phyloP scores from a whole-genome alignment of 2,888 invertebrate species.

The Morpho deidamia region DNA sequence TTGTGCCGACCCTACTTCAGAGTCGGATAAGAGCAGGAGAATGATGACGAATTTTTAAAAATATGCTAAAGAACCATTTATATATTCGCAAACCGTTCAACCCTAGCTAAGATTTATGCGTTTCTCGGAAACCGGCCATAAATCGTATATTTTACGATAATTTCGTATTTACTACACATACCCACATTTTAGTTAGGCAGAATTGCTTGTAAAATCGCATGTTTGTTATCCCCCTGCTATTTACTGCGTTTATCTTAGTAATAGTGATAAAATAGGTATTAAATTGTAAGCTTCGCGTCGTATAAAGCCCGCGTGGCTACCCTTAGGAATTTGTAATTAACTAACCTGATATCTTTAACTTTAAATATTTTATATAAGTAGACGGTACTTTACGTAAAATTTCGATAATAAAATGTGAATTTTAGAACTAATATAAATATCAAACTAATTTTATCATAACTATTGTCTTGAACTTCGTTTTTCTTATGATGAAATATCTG shows the following conservation, averaged over 20 bases:
- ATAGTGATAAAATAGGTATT: slow-evolving; percentile 1
- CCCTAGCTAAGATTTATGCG: slow-evolving; percentile 25
- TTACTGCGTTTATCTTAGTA: not conserved
- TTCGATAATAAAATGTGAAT: too few species aligned
- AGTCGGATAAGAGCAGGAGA: too few species aligned
- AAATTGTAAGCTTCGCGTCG: not conserved
- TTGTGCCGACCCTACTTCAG: too few species aligned
- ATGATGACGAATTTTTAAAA: too few species aligned
- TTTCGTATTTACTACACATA: slow-evolving; percentile 29
- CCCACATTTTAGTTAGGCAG: slow-evolving; percentile 21
- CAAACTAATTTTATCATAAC: too few species aligned
- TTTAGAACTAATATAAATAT: too few species aligned
- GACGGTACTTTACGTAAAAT: not conserved
- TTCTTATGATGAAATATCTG: too few species aligned
- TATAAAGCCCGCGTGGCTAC: too few species aligned
- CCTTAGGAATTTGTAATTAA: too few species aligned
- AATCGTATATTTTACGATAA: slow-evolving; percentile 31
- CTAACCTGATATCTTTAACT: not conserved
- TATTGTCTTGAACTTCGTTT: too few species aligned
- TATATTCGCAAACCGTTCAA: slow-evolving; percentile 7
- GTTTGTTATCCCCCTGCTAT: slow-evolving; percentile 6
- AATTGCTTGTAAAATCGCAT: slow-evolving; percentile 19
- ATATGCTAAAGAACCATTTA: not conserved
- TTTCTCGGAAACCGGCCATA: slow-evolving; percentile 22
- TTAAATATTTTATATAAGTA: not conserved